Evolutionary conservation across 2,797 vertebrate species (phyloP).

Genomic region (Sebastolobus alascanus): DNA sequence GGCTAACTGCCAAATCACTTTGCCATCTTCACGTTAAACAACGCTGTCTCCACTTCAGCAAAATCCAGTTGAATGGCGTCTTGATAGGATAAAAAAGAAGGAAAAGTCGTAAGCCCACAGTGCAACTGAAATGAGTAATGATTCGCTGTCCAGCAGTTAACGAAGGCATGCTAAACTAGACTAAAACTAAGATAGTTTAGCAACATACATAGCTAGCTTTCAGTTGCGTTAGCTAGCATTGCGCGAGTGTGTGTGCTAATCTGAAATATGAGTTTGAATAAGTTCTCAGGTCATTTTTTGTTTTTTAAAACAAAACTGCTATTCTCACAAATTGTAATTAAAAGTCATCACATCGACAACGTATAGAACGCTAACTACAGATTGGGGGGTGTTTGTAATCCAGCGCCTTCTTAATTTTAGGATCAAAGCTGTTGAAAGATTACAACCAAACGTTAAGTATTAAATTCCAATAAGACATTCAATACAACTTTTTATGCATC

Average conservation of each 20-base stretch:
- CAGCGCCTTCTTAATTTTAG: neutral
- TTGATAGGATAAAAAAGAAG: slow-evolving; percentile 94
- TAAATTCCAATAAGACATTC: neutral
- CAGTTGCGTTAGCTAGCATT: slow-evolving; percentile 43
- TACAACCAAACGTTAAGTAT: neutral
- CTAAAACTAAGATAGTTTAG: slow-evolving; percentile 13
- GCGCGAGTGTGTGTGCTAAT: neutral
- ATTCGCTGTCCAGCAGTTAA: slow-evolving; percentile 54
- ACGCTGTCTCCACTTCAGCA: slow-evolving; percentile 90
- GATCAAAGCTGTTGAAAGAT: neutral
- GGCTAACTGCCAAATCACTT: slow-evolving; percentile 76
- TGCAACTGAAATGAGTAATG: slow-evolving; percentile 66
- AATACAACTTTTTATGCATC: neutral
- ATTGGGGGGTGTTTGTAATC: neutral
- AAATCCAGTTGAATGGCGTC: slow-evolving; percentile 91
- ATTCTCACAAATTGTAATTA: neutral
- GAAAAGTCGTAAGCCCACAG: slow-evolving; percentile 91
- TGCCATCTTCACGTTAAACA: slow-evolving; percentile 94
- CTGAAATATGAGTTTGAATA: neutral
- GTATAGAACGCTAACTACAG: neutral
- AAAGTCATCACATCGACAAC: neutral
- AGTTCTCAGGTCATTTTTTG: neutral
- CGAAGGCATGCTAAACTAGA: slow-evolving; percentile 37
- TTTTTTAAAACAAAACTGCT: neutral
- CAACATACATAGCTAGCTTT: slow-evolving; percentile 48